Conservation (phyloP, 2,797 vertebrate species). For the Sciurus carolinensis region DNA sequence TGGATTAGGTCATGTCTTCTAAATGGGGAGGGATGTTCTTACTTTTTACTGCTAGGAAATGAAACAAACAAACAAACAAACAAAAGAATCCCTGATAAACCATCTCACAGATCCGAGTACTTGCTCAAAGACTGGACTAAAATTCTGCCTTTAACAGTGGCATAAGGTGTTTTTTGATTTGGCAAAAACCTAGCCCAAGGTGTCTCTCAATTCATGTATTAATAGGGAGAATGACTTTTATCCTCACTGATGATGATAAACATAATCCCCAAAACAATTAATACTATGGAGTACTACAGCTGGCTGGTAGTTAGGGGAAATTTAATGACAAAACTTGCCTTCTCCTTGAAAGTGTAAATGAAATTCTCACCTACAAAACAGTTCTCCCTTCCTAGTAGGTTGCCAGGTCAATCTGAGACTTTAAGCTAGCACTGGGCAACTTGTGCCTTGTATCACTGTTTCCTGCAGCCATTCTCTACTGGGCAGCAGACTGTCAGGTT, state of each 20-base stretch:
- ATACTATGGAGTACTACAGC: neutral
- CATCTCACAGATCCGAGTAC: neutral
- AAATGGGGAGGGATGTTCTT: neutral
- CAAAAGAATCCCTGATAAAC: neutral
- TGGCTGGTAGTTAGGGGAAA: neutral
- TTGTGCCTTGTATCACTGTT: neutral
- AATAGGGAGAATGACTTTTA: no score
- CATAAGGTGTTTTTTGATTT: neutral
- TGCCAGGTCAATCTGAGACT: neutral
- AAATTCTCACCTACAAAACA: neutral
- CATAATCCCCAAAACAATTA: neutral
- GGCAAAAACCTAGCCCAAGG: neutral
- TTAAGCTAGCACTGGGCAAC: neutral
- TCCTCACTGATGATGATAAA: neutral
- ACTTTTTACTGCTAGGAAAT: neutral
- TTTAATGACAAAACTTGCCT: neutral
- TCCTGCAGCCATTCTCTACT: neutral
- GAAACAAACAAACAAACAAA: neutral
- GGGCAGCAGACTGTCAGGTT: neutral
- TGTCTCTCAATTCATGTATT: neutral
- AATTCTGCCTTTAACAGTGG: neutral
- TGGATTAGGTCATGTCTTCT: neutral
- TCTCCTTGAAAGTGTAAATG: neutral
- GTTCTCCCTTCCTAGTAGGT: neutral
- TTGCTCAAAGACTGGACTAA: neutral